Evolutionary conservation across 2,888 invertebrate species (phyloP), one percentile per base, ranked within the genome.

Genomic region (Drosophila neonasuta): DNA sequence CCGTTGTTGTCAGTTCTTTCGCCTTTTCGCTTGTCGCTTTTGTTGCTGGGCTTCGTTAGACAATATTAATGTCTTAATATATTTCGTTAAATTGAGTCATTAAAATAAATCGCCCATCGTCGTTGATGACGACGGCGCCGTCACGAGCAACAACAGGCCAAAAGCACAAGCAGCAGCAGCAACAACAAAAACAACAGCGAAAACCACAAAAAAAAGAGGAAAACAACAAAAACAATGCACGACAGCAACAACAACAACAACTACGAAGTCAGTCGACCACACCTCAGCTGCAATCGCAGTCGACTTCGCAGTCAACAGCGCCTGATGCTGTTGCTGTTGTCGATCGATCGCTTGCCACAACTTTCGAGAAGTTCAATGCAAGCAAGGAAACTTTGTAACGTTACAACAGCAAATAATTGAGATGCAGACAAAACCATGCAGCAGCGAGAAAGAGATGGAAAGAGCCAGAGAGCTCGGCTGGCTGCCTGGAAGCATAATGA

Each of bases 51-150:
- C 68, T 81, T 81, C 71, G 87, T 81, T 86, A 81, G 84, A 86
- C 85, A 75, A 74, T 75, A 80, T 84, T 80, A 74, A 86, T 82
- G 80, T 80, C 89, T 85, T 87, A 81, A 83, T 89, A 88, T 88
- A 84, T 88, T 88, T 82, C 87, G 70, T 86, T 88, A 88, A 89
- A 88, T 88, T 88, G 89, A 88, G 88, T 83, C 88, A 88, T 88
- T 88, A 88, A 89, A 88, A 87, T 88, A 88, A 88, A 88, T 87
- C 81, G 89, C 77, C 83, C 63, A 60, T 56, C 60, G 77, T 56
- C 60, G 77, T 55, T 56, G 66, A 73, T 54, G 80, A 68, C 69
- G 78, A 74, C 79, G 84, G 70, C 63, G 80, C 80, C 78, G 77
- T 78, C 77, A 78, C 80, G 77, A 80, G 77, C 60, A 79, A 69